Percentiles rank a stretch among this genome's conserved stretches.
phyloP scores from a whole-genome alignment of 2,888 invertebrate species.

The Campoplex nolae region DNA sequence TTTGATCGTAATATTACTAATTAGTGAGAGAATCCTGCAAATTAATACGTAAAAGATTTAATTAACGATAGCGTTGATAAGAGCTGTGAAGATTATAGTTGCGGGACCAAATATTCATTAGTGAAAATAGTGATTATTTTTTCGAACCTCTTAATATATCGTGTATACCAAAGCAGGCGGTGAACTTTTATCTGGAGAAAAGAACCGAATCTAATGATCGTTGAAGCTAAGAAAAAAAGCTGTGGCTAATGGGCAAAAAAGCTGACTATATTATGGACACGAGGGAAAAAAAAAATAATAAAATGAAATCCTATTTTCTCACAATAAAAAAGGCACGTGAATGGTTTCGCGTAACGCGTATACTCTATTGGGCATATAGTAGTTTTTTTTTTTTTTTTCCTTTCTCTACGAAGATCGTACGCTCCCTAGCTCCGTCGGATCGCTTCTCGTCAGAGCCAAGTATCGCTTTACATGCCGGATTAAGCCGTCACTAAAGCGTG shows the following conservation, averaged over 20 bases:
- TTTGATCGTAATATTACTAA: background rate
- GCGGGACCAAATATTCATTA: background rate
- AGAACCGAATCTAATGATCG: background rate
- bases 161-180: background rate
- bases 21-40: background rate
- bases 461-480: slow-evolving; percentile 79
- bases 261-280: background rate
- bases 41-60: background rate
- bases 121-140: background rate
- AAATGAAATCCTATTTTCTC: slow-evolving; percentile 73
- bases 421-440: slow-evolving; percentile 78
- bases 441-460: slow-evolving; percentile 78
- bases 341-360: slow-evolving; percentile 51
- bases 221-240: background rate
- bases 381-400: slow-evolving; percentile 48
- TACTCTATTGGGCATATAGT: slow-evolving; percentile 46
- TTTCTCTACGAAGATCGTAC: slow-evolving; percentile 75
- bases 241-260: slow-evolving; percentile 47
- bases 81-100: background rate
- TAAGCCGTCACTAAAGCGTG: slow-evolving; percentile 76
- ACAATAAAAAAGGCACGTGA: slow-evolving; percentile 78
- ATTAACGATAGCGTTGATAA: background rate
- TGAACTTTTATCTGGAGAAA: background rate
- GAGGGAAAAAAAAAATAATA: background rate
- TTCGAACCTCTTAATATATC: background rate